Evolutionary conservation across 2,797 vertebrate species (phyloP).

Genomic region (Rhinoraja longicauda): DNA sequence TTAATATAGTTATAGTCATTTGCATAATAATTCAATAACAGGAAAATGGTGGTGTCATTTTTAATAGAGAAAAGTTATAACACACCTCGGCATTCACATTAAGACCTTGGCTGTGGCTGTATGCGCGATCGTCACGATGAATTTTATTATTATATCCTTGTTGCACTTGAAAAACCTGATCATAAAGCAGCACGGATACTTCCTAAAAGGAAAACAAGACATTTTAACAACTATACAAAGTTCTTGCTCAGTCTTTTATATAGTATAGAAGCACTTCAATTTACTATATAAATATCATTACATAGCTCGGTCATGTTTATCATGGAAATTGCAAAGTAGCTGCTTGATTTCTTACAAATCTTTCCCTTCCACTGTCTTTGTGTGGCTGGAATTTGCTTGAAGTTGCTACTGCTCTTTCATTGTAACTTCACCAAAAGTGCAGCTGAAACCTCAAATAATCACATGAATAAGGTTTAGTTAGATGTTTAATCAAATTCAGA

Average conservation of each 20-base stretch:
- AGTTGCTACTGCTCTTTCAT: not conserved
- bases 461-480: not conserved
- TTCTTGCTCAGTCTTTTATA: not conserved
- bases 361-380: not conserved
- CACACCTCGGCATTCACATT: constrained; percentile 70
- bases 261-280: constrained; percentile 40
- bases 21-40: not conserved
- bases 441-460: not conserved
- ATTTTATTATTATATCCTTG: constrained; percentile 64
- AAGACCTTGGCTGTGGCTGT: constrained; percentile 63
- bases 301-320: no score
- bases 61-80: not conserved
- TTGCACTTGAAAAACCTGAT: constrained; percentile 60
- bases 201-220: constrained; percentile 50
- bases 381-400: not conserved
- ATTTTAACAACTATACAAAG: not conserved
- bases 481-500: not conserved
- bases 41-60: not conserved
- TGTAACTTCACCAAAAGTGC: not conserved
- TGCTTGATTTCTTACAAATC: not conserved
- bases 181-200: constrained; percentile 60
- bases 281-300: not conserved
- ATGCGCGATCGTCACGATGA: constrained; percentile 68
- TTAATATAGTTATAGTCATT: not conserved
- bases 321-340: not conserved